Evolutionary conservation across 2,797 vertebrate species (phyloP).

Genomic region (Hemitrygon akajei): DNA sequence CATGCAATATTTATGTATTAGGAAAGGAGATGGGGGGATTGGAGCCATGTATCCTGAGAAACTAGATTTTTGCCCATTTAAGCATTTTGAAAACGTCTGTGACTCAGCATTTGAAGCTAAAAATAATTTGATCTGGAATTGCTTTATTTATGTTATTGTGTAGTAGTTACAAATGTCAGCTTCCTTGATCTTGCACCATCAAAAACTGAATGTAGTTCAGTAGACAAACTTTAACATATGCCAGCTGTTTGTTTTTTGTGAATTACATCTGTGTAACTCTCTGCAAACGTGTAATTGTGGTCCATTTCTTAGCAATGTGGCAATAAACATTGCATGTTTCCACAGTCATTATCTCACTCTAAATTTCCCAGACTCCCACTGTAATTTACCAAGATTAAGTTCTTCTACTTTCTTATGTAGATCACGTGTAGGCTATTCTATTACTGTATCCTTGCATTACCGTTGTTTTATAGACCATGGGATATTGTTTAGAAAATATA

Average conservation of each 20-base stretch:
- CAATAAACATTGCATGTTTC: not conserved
- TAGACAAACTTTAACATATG: not conserved
- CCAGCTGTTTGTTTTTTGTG: not conserved
- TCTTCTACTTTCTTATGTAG: not conserved
- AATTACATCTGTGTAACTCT: no score
- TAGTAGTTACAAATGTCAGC: not conserved
- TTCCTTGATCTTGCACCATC: slow-evolving; percentile 15
- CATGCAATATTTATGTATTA: not conserved
- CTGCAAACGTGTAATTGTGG: not conserved
- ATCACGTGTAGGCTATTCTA: no score
- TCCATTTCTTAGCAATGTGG: not conserved
- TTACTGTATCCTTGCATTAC: no score
- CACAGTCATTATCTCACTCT: not conserved
- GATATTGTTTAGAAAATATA: not conserved
- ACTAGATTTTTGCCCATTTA: not conserved
- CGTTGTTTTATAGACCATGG: not conserved
- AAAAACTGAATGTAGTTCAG: not conserved
- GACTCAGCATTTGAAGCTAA: not conserved
- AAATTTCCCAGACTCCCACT: not conserved
- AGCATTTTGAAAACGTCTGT: not conserved
- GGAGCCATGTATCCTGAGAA: not conserved
- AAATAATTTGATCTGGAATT: not conserved
- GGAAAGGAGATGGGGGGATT: not conserved
- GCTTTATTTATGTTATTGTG: not conserved
- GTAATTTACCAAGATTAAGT: not conserved